These are phyloP conservation scores for Trachymyrmex septentrionalis DNA, from an alignment of 1,140 invertebrate genomes.

Conservation along the genomic window DNA sequence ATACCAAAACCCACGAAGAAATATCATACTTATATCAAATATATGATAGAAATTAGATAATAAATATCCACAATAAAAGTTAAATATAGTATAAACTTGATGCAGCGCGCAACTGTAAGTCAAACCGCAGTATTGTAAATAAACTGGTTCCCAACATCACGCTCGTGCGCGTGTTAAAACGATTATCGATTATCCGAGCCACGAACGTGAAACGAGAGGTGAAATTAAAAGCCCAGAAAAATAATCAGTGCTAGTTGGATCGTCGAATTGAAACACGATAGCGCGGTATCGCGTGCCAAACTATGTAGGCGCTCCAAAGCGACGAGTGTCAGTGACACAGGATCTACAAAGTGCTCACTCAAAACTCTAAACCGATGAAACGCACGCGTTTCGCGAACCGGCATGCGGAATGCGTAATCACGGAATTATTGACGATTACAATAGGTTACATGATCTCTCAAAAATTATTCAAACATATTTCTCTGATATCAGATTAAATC, in stretches of 20 bases:
- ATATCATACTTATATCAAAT: background rate
- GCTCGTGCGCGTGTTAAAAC: constrained; percentile 25
- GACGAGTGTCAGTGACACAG: constrained; percentile 62
- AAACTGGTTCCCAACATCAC: constrained; percentile 24
- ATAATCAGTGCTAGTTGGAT: constrained; percentile 55
- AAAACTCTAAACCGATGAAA: constrained; percentile 68
- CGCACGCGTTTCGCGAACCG: constrained; percentile 36
- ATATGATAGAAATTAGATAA: background rate
- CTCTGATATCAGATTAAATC: background rate
- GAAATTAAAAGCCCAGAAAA: constrained; percentile 69
- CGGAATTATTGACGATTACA: constrained; percentile 47
- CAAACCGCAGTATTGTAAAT: constrained; percentile 61
- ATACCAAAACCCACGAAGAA: background rate
- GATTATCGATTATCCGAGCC: constrained; percentile 54
- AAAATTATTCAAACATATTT: constrained; percentile 28
- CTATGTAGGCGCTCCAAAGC: constrained; percentile 33
- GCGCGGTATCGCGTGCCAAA: constrained; percentile 62
- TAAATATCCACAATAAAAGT: constrained; percentile 55
- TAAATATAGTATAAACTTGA: background rate
- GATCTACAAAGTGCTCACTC: constrained; percentile 64
- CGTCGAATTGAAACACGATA: constrained; percentile 63
- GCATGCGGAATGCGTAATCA: constrained; percentile 48
- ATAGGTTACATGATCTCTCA: constrained; percentile 34
- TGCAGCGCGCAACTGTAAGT: background rate
- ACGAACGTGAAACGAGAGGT: constrained; percentile 14